Evolutionary conservation across 2,113 vertebrate genomes (phyloP), one percentile per base, ranked within the genome.

Genomic region (Gracilinanus agilis): DNA sequence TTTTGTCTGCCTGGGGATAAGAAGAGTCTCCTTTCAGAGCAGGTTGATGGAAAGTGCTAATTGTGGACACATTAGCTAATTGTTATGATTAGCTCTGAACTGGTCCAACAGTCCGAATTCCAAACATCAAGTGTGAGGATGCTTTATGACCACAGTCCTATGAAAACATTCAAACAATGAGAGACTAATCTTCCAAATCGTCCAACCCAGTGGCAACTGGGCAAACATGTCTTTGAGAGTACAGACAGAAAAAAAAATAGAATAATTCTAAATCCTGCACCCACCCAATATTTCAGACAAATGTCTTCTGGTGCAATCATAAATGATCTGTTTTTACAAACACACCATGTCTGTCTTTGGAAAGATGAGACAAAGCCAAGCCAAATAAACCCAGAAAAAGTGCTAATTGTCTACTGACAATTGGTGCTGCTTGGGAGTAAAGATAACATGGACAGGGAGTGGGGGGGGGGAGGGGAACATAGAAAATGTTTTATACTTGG

Each of bases 321-420:
- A 98, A 98, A 98, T 98, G 97, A 98, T 98, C 98, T 98, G 98
- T 98, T 98, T 98, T 99, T 98, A 98, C 98, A 98, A 98, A 99
- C 97, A 98, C 98, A 99, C 98, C 99, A 98, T 99, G 98, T 98
- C 99, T 99, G 98, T 98, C 99, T 99, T 99, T 98, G 99, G 99
- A 99, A 99, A 99, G 98, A 97, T 98, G 98, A 99, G 98, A 98
- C 75, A 95, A 98, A 89, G 99, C 99, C 99, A 99, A 99, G 99
- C 98, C 98, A 99, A 99, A 99, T 98, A 99, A 99, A 99, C 98
- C 98, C 97, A 96, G 98, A 93, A 95, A 98, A 98, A 97, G 97
- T 98, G 98, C 98, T 98, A 98, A 98, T 98, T 98, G 98, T 99
- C 99, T 99, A 98, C 98, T 98, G 98, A 99, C 98, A 98, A 98